Evolutionary conservation across 2,888 invertebrate species (phyloP).

Genomic region (Chrysolina oricalcia): DNA sequence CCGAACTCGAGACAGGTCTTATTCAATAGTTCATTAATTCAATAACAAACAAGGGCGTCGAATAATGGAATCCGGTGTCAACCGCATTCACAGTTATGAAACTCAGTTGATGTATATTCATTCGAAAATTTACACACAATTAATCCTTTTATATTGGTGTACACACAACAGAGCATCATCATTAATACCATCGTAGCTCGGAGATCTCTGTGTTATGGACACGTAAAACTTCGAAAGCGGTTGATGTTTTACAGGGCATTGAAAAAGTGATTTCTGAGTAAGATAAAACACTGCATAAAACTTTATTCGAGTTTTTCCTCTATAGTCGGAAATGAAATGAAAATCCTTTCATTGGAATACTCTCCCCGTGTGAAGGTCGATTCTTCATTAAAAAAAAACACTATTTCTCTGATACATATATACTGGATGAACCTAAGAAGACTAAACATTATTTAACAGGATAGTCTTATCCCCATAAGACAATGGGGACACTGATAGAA

Average conservation of each 20-base stretch:
- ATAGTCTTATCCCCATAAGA: too few relatives aligned
- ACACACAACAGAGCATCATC: background rate
- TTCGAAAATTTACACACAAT: background rate
- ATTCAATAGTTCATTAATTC: slow-evolving; percentile 14
- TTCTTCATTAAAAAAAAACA: too few relatives aligned
- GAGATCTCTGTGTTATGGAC: background rate
- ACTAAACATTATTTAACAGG: too few relatives aligned
- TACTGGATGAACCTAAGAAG: too few relatives aligned
- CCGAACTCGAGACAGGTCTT: background rate
- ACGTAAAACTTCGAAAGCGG: background rate
- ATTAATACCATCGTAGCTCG: background rate
- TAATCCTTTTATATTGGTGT: background rate
- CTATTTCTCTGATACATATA: too few relatives aligned
- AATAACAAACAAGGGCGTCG: background rate
- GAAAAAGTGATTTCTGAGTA: background rate
- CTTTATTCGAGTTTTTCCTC: background rate
- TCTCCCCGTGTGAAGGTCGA: too few relatives aligned
- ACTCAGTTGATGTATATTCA: background rate
- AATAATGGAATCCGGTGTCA: slow-evolving; percentile 3
- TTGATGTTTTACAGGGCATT: background rate
- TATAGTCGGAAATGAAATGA: background rate
- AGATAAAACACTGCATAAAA: background rate
- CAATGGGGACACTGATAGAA: too few relatives aligned
- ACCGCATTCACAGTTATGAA: slow-evolving; percentile 19
- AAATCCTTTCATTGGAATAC: background rate